Evolutionary conservation across 2,888 invertebrate species (phyloP).

Genomic region (Podabrus alpinus): DNA sequence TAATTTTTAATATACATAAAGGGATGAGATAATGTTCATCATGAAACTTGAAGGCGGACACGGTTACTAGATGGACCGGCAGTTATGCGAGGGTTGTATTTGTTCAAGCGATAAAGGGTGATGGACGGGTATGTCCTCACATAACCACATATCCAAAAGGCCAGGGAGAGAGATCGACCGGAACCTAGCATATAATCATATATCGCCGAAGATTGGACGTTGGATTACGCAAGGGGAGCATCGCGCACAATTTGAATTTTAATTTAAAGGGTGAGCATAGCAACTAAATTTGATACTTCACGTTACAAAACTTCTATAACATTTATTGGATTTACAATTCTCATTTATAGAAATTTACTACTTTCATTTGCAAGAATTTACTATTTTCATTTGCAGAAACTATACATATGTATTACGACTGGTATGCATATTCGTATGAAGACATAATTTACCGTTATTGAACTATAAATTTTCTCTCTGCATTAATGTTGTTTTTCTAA

Average conservation of each 20-base stretch:
- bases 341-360: conserved; percentile 4
- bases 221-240: conserved; percentile 48
- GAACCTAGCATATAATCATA: conserved; percentile 56
- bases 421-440: neutral
- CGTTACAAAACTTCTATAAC: conserved; percentile 5
- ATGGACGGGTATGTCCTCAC: conserved; percentile 57
- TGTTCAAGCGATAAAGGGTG: conserved; percentile 56
- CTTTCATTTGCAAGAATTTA: conserved; percentile 5
- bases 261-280: conserved; percentile 55
- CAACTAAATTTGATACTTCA: conserved; percentile 47
- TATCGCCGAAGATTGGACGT: conserved; percentile 57
- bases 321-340: conserved; percentile 5
- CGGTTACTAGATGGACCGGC: conserved; percentile 49
- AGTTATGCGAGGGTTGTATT: conserved; percentile 54
- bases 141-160: conserved; percentile 50
- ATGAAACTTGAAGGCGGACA: conserved; percentile 32
- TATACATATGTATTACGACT: neutral
- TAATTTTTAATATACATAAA: conserved; percentile 24
- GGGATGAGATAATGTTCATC: conserved; percentile 31
- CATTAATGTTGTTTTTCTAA: neutral
- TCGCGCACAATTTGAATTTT: conserved; percentile 56
- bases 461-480: neutral
- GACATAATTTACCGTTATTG: neutral
- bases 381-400: conserved; percentile 3
- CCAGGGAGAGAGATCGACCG: conserved; percentile 54